Percentiles rank a stretch among this genome's conserved stretches.
These are phyloP conservation scores for Paramormyrops kingsleyae DNA, from an alignment of 2,113 vertebrate species.

Conservation along the genomic window DNA sequence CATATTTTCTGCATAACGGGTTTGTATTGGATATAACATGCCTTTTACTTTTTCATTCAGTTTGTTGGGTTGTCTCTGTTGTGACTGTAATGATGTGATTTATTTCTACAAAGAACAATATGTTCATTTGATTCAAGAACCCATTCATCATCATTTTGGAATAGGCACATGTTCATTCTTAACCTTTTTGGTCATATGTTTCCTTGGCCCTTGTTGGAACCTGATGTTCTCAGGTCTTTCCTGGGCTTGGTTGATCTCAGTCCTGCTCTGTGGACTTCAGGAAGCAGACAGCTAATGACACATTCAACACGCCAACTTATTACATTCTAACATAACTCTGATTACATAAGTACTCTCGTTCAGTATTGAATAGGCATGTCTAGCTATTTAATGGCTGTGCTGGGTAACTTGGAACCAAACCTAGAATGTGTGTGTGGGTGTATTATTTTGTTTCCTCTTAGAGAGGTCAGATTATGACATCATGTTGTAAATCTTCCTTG, in stretches of 20 bases:
- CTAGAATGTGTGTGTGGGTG: conserved; percentile 19
- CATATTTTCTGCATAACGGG: neutral
- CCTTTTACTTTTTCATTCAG: neutral
- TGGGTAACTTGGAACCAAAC: conserved; percentile 25
- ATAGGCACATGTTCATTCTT: neutral
- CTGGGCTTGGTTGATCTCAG: neutral
- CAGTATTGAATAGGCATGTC: neutral
- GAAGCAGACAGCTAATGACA: neutral
- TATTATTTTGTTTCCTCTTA: conserved; percentile 25
- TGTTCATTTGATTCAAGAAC: neutral
- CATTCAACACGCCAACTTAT: neutral
- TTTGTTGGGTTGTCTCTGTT: neutral
- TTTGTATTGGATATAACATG: neutral
- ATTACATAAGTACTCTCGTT: neutral
- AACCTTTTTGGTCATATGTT: neutral
- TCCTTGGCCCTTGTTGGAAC: neutral
- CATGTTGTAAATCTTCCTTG: conserved; percentile 45
- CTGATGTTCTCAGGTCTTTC: neutral
- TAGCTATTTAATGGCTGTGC: neutral
- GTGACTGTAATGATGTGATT: neutral
- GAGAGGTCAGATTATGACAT: conserved; percentile 36
- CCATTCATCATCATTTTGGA: neutral
- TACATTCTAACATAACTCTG: neutral
- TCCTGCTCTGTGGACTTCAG: neutral
- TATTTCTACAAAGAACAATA: neutral